Evolutionary conservation across 2,888 invertebrate species (phyloP).

Genomic region (Cheilosia vernalis): DNA sequence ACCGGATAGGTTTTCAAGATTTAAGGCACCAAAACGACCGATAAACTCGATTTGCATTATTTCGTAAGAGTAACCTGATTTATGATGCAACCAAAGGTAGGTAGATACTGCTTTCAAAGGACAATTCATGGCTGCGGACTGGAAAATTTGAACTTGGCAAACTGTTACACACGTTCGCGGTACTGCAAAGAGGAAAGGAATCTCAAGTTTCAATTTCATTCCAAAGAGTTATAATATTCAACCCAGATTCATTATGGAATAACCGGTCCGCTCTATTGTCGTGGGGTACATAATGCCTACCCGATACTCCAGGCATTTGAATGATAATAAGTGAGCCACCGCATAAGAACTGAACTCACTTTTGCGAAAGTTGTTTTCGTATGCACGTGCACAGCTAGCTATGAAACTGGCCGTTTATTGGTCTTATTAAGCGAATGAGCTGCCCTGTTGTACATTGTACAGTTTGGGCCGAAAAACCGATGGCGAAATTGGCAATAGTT

Average conservation of each 20-base stretch:
- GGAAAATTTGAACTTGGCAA: conserved; percentile 29
- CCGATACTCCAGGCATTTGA: conserved; percentile 22
- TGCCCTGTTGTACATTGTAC: too few species aligned
- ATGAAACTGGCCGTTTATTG: too few species aligned
- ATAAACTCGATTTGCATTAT: too few species aligned
- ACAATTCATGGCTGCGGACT: conserved; percentile 4
- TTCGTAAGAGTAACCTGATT: too few species aligned
- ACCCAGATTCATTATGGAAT: not conserved
- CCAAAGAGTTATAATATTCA: not conserved
- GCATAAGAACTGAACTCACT: not conserved
- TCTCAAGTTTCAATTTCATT: conserved; percentile 33
- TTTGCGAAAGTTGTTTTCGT: too few species aligned
- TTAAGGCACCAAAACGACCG: too few species aligned
- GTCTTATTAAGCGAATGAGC: too few species aligned
- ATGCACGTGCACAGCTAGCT: too few species aligned
- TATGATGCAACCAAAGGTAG: too few species aligned
- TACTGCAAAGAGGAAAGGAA: not conserved
- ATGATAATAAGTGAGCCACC: conserved; percentile 13
- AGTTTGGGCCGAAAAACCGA: too few species aligned
- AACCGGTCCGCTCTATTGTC: conserved; percentile 25
- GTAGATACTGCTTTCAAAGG: not conserved
- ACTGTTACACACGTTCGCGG: not conserved
- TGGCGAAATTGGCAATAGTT: too few species aligned
- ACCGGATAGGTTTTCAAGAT: too few species aligned
- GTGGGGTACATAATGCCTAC: conserved; percentile 8